phyloP scores from a whole-genome alignment of 1,140 invertebrate species.

The Coelopa frigida region DNA sequence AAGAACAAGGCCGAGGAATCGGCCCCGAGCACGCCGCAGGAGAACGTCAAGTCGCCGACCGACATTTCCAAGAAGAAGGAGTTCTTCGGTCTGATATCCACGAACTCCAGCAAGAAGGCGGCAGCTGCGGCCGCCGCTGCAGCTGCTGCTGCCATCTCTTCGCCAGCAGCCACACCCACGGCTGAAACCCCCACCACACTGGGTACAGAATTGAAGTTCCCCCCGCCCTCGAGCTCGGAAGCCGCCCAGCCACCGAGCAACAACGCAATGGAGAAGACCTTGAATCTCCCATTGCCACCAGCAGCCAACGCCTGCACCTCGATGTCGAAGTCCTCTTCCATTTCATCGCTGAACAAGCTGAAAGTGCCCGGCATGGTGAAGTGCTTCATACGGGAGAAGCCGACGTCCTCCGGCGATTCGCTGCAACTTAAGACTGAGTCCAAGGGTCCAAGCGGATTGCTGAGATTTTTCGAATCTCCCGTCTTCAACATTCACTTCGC shows the following conservation, averaged over 20 bases:
- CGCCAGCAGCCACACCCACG: constrained; percentile 18
- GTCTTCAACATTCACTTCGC: constrained; percentile 97
- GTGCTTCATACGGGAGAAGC: constrained; percentile 40
- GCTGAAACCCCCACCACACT: constrained; percentile 20
- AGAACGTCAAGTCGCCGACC: constrained; percentile 36
- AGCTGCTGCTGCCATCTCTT: constrained; percentile 16
- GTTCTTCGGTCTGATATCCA: constrained; percentile 37
- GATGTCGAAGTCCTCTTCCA: constrained; percentile 33
- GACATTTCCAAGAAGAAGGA: constrained; percentile 43
- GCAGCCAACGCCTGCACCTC: constrained; percentile 4
- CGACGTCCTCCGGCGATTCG: constrained; percentile 13
- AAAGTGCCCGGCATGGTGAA: constrained; percentile 42
- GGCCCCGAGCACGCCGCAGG: constrained; percentile 12
- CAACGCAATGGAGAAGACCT: constrained; percentile 14
- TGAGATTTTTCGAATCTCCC: constrained; percentile 92
- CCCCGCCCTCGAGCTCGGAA: not conserved
- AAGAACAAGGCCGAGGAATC: constrained; percentile 33
- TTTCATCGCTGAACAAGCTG: constrained; percentile 35
- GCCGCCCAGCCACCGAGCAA: not conserved
- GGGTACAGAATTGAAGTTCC: not conserved
- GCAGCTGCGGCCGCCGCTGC: constrained; percentile 33
- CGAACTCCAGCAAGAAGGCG: constrained; percentile 37
- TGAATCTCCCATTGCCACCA: constrained; percentile 28
- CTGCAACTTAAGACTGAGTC: constrained; percentile 27
- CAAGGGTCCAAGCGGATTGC: constrained; percentile 54